A percentile compares a stretch with the other conserved stretches of the same genome.
phyloP scores from a whole-genome alignment of 2,113 vertebrate species.

The Oenanthe melanoleuca region DNA sequence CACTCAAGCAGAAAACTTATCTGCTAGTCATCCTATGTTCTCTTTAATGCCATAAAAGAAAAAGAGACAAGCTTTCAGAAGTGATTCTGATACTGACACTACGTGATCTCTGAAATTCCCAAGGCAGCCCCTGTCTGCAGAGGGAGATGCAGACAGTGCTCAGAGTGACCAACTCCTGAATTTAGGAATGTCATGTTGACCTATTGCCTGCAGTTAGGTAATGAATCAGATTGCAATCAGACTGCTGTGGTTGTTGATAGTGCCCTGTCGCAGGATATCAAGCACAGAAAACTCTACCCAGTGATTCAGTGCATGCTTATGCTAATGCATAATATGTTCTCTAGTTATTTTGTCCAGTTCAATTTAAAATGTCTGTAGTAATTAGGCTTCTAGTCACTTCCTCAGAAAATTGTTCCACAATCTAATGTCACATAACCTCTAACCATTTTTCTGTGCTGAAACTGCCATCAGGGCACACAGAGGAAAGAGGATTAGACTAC shows the following conservation, averaged over 20 bases:
- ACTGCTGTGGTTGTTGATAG: not conserved
- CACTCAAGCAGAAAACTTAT: slow-evolving; percentile 32
- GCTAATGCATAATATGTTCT: not conserved
- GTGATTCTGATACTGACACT: not conserved
- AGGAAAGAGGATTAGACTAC: slow-evolving; percentile 7
- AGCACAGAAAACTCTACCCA: not conserved
- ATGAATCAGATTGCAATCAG: not conserved
- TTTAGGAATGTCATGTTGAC: not conserved
- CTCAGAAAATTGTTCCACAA: slow-evolving; percentile 10
- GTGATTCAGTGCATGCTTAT: slow-evolving; percentile 11
- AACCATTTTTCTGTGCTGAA: slow-evolving; percentile 15
- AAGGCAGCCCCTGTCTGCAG: not conserved
- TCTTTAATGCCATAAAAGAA: not conserved
- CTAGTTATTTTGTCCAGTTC: slow-evolving; percentile 29
- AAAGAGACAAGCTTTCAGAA: not conserved
- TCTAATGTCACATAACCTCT: slow-evolving; percentile 13
- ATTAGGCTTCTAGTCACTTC: slow-evolving; percentile 39
- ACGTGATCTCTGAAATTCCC: not conserved
- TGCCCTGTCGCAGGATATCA: not conserved
- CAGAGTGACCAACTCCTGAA: not conserved
- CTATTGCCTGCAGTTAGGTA: slow-evolving; percentile 3
- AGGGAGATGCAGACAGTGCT: not conserved
- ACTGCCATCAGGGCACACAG: not conserved
- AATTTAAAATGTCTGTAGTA: slow-evolving; percentile 46
- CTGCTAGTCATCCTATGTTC: not conserved